Base-by-base conservation (phyloP, 2,888 invertebrate genomes). In the Plagodis dolabraria region DNA sequence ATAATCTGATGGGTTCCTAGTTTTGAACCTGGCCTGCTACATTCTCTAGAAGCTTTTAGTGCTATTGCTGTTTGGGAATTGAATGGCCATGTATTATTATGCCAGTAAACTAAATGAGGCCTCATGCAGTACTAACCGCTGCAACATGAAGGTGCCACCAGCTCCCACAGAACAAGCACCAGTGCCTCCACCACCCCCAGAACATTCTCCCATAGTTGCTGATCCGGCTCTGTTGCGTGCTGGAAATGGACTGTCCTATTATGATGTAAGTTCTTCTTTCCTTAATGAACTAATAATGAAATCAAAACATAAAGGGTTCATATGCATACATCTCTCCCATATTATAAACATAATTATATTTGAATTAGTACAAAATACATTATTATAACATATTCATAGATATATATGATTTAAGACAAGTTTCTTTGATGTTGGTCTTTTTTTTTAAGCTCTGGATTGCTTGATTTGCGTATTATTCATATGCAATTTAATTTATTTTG, bases 11-110 rank as follows among this genome's bases (percentile, higher is more conserved):
- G 86, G 82, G 75, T 74, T 75, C 74, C 69, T 74, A 74, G 68
- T 75, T 56, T 57, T 79, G 75, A 76, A 71, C 58, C 65, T 67
- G 68, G 65, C 59, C 65, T 68, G 54, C 59, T 53, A 73, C 79
- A 77, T 82, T 79, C 75, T 56, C 47, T 68, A 63, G 75, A 75
- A 77, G 80, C 75, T 48, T 53, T 61, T 77, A 79, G 70, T 65
- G 57, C 72, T 71, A 80, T 70, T 72, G 74, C 67, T 66, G 71
- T 74, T 74, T 67, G 70, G 82, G 82, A 85, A 85, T 86, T 92
- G 87, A 88, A 93, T 93, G 93, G 95, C 95, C 92, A 95, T 95
- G 95, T 95, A 95, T 93, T 95, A 94, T 84, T 95, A 95, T 93
- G 95, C 95, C 79, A 95, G 94, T 91, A 94, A 94, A 89, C 85